Evolutionary conservation across 2,888 invertebrate genomes (phyloP).

Genomic region (Alloplasta piceator): DNA sequence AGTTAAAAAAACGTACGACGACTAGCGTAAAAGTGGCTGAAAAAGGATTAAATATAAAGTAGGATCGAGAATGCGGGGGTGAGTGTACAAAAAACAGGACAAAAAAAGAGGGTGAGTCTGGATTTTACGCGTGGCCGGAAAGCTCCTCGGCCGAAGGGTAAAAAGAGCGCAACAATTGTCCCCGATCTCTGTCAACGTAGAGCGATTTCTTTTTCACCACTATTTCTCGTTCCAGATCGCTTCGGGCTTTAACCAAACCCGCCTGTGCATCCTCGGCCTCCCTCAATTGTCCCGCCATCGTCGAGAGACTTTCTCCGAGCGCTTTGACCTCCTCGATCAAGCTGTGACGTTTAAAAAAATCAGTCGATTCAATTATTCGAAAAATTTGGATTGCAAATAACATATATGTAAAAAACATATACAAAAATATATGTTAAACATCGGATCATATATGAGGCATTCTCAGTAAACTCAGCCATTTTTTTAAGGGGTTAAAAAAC

Average conservation of each 20-base stretch:
- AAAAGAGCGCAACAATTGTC: constrained; percentile 87
- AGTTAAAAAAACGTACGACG: constrained; percentile 54
- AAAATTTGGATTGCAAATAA: neutral
- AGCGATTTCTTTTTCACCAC: constrained; percentile 89
- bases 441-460: too few relatives aligned
- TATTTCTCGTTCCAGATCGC: constrained; percentile 87
- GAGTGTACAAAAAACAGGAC: constrained; percentile 5
- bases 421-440: too few relatives aligned
- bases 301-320: constrained; percentile 88
- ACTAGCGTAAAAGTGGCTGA: constrained; percentile 45
- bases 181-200: constrained; percentile 88
- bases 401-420: neutral
- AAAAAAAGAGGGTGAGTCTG: constrained; percentile 45
- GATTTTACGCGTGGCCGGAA: constrained; percentile 84
- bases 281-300: constrained; percentile 87
- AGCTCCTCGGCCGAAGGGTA: constrained; percentile 89
- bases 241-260: constrained; percentile 86
- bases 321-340: constrained; percentile 90
- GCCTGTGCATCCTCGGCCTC: constrained; percentile 87
- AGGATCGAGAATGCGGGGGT: constrained; percentile 31
- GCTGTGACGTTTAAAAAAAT: constrained; percentile 62
- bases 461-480: too few relatives aligned
- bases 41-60: constrained; percentile 63
- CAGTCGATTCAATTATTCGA: neutral
- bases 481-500: too few relatives aligned